Base-by-base conservation (phyloP, 2,888 invertebrate genomes). In the Dioctria rufipes region DNA sequence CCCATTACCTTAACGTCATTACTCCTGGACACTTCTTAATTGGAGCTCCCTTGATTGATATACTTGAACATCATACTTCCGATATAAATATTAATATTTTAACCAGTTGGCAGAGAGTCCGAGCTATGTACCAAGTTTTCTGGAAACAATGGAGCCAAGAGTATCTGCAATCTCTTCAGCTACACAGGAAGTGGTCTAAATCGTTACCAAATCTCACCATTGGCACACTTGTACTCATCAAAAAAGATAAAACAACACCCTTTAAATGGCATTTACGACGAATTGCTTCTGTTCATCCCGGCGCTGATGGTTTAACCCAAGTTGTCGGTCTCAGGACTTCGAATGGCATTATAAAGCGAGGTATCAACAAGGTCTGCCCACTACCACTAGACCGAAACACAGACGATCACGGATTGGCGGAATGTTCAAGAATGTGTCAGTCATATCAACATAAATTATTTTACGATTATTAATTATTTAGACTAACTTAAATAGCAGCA, bases 101-200 rank as follows among this genome's bases (percentile, higher is more conserved):
- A 60, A n/a, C 60, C 2, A 0, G 60, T n/a, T 60, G 60, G 60
- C 60, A 60, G 25, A 4, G 6, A 60, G 25, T 4, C 2, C 6
- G 13, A 2, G 6, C n/a, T n/a, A 60, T 60, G 3, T 13, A 69
- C 9, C 69, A 69, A 46, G 9, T 1, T 3, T 69, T 69, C 37
- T 69, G 69, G 69, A 8, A 43, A 11, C 40, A 5, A 46, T 69
- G 69, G 69, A 42, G 42, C 8, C 13, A 11, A 1, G 49, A 69
- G 13, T 69, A 69, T 49, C 37, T 71, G 13, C 13, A 51, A 1
- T 51, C 3, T 5, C 8, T 71, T 11, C 71, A 71, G 37, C 54
- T 37, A 39, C 11, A 51, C n/a, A 4, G 13, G 4, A 71, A 71
- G 25, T 71, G 54, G 54, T 5, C 1, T 49, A 6, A 5, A 5